Base-by-base conservation (phyloP, 2,888 invertebrate genomes). In the Epistrophe grossulariae region DNA sequence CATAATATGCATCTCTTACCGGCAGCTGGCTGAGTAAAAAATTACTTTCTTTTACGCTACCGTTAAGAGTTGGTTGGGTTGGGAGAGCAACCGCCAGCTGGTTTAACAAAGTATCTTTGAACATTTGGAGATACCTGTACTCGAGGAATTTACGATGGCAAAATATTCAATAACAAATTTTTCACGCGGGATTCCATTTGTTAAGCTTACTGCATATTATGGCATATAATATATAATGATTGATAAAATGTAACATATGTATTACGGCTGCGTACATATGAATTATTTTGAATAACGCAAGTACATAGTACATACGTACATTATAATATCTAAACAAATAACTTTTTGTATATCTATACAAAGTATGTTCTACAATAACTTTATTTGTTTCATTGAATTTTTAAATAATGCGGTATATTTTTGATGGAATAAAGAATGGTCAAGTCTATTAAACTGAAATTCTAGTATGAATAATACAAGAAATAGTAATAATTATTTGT, bases 41-140 rank as follows among this genome's bases (percentile, higher is more conserved):
- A 43, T 74, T 13, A 79, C 79, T 87, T 87, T 87, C 87, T 79
- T 79, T 83, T 55, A n/a, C n/a, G 38, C 15, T 52, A 2, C 55
- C 9, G 35, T 45, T 81, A 57, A 82, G 85, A 82, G 70, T 28
- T n/a, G 3, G 0, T 62, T 50, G 35, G 3, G 0, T 62, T 50
- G 35, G 40, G 17, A 68, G 79, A 79, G 28, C 2, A 31, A 19
- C n/a, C n/a, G 15, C 38, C 11, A 59, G 31, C 35, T 24, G 9
- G 35, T 62, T 24, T 11, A 17, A 45, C 15, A 17, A 45, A 28
- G 40, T 38, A 80, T 50, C 31, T 76, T 28, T 71, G 35, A 52
- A 50, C 17, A n/a, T 64, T 38, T 60, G 11, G 28, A 40, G 40
- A 72, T 55, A 64, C 24, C 9, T 9, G n/a, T n/a, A 43, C 7